These are phyloP conservation scores for Acanthurus leucopareius DNA, from an alignment of 2,797 vertebrate genomes.

Conservation along the genomic window DNA sequence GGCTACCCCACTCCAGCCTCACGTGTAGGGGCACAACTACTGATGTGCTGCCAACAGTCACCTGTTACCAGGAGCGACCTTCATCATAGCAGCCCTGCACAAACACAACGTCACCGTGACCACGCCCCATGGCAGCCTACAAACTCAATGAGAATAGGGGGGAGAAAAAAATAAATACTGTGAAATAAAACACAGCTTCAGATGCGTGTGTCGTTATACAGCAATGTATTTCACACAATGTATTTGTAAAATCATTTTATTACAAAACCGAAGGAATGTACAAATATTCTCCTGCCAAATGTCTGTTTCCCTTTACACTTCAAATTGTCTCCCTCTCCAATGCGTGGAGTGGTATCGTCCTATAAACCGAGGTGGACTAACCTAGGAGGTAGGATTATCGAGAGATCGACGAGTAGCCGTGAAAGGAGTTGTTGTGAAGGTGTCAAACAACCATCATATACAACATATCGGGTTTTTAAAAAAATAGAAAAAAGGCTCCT, in stretches of 20 bases:
- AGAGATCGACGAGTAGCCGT: conserved; percentile 8
- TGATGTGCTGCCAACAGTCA: conserved; percentile 37
- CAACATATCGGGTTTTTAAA: conserved; percentile 4
- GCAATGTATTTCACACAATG: fast-evolving
- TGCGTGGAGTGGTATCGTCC: conserved; percentile 67
- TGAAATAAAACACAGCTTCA: not conserved
- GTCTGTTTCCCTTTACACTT: fast-evolving
- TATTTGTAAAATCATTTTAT: fast-evolving
- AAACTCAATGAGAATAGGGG: not conserved
- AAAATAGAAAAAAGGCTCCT: not conserved
- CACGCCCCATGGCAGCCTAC: conserved; percentile 45
- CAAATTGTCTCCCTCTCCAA: fast-evolving
- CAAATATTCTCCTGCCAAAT: fast-evolving
- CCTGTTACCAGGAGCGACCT: conserved; percentile 64
- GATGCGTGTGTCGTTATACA: fast-evolving
- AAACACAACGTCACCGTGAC: conserved; percentile 68
- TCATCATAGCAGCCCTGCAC: conserved; percentile 58
- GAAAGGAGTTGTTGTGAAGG: not conserved
- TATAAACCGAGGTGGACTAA: conserved; percentile 60
- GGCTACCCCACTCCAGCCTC: conserved; percentile 21
- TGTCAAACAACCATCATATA: conserved; percentile 36
- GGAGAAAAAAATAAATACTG: fast-evolving
- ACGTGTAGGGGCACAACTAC: conserved; percentile 38
- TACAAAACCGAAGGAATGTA: fast-evolving
- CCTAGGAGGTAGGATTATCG: conserved; percentile 48